Evolutionary conservation across 2,888 invertebrate species (phyloP), one percentile per base, ranked within the genome.

Genomic region (Drosophila yooni): DNA sequence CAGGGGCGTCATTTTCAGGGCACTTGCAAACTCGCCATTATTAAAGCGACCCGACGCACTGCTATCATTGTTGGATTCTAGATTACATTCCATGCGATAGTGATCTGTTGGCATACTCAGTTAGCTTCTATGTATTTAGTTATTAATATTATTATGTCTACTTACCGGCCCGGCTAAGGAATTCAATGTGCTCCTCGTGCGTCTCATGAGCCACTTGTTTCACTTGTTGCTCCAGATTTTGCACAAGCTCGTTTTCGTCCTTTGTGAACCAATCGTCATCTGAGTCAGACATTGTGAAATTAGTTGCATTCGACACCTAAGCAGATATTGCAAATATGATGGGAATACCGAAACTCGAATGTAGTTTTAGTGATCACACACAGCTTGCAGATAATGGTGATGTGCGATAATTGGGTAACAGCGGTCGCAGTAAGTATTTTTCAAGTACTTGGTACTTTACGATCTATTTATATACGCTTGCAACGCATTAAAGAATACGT

Each of bases 221-320:
- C 5, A 81, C 70, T n/a, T 83, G 78, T 25, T 87, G 78, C 72
- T 84, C 78, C 36, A 92, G 76, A 52, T 82, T 83, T 61, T 91
- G 78, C 2, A 91, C 84, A 46, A 93, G 77, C 21, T 92, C 90
- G 29, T 93, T 91, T 54, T 93, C 92, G 61, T 93, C 93, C 65
- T 93, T 91, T 15, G 89, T 88, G 40, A 93, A 93, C 93, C 93
- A 93, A 82, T 93, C 93, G 21, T 86, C 82, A 40, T 90, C 91
- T 1, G 90, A 88, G 10, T 66, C 76, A 15, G 86, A 74, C 86
- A 87, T 86, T 2, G 10, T 54, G 18, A 46, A 61, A 3, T 64
- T 51, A 18, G 13, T 59, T 66, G 33, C 27, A 36, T 46, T 3
- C 13, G 48, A 40, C 25, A 33, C 33, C 1, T n/a, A 31, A 11